Conservation (phyloP, 1,140 invertebrate genomes). For the Leptinotarsa lineolata region DNA sequence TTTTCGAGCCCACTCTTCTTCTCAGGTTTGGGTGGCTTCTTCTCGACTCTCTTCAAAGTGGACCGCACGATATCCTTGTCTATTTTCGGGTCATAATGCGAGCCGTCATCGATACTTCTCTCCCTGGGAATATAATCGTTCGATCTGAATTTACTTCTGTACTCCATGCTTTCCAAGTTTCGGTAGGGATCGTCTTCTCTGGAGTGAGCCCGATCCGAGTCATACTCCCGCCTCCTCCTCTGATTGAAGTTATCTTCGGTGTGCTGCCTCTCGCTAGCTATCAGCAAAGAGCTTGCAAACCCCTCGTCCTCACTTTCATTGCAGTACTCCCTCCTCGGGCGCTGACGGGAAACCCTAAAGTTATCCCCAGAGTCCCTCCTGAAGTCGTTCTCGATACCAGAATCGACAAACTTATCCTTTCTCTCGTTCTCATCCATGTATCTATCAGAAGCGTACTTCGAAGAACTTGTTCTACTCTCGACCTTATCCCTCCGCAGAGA, state of each 20-base stretch:
- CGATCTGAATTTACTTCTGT: constrained; percentile 46
- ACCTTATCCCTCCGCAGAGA: constrained; percentile 58
- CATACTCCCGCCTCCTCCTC: constrained; percentile 56
- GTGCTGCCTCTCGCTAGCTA: constrained; percentile 68
- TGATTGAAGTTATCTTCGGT: constrained; percentile 64
- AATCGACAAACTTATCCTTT: constrained; percentile 69
- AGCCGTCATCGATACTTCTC: constrained; percentile 66
- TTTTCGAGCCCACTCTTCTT: constrained; percentile 70
- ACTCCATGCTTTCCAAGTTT: constrained; percentile 46
- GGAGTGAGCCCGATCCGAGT: constrained; percentile 45
- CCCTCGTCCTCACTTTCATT: constrained; percentile 68
- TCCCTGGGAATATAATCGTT: constrained; percentile 65
- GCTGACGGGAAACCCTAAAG: constrained; percentile 26
- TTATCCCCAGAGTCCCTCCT: constrained; percentile 68
- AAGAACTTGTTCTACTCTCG: constrained; percentile 50
- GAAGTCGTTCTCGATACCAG: constrained; percentile 79
- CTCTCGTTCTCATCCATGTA: constrained; percentile 58
- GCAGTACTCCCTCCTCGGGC: constrained; percentile 45
- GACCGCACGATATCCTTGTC: constrained; percentile 61
- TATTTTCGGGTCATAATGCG: constrained; percentile 63
- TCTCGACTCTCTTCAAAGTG: constrained; percentile 58
- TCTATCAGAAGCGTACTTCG: constrained; percentile 55
- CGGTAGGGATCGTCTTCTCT: constrained; percentile 45
- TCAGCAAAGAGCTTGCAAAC: constrained; percentile 65
- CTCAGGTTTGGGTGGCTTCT: constrained; percentile 63